Evolutionary conservation across 2,113 vertebrate genomes (phyloP).

Genomic region (Ctenomys sociabilis): DNA sequence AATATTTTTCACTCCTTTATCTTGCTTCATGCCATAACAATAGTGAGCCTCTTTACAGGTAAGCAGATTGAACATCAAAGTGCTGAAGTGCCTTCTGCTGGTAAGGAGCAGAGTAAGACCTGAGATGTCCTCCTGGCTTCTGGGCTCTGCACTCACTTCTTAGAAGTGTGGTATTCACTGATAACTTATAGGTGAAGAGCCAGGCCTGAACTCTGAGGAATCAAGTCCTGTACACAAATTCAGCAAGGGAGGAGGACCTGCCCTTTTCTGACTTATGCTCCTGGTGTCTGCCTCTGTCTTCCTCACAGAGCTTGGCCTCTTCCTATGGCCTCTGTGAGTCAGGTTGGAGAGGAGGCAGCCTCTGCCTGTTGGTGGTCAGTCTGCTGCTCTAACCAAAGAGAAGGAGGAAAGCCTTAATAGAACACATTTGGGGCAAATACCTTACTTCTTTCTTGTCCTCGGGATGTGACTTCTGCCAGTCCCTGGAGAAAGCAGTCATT

Average conservation of each 20-base stretch:
- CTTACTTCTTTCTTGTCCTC: background rate
- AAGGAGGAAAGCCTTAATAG: background rate
- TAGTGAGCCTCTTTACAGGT: background rate
- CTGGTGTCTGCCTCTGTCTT: accelerated
- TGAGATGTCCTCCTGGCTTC: background rate
- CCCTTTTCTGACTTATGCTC: background rate
- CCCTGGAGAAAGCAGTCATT: background rate
- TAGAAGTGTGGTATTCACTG: background rate
- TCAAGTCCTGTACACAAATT: background rate
- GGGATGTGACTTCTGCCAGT: background rate
- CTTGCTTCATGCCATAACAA: background rate
- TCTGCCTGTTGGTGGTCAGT: background rate
- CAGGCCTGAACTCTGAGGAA: background rate
- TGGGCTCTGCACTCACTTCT: background rate
- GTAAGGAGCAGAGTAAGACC: background rate
- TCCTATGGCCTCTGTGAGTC: background rate
- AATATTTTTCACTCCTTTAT: background rate
- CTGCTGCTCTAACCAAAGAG: too few species aligned
- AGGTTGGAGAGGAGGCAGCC: background rate
- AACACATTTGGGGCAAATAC: background rate
- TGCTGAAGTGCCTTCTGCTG: background rate
- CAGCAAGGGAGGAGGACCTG: background rate
- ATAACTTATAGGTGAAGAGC: background rate
- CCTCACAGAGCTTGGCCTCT: background rate
- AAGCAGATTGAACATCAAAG: background rate